Percentiles rank a stretch among this genome's conserved stretches.
Conservation (phyloP, 2,888 invertebrate species). For the Spilarctia lutea region DNA sequence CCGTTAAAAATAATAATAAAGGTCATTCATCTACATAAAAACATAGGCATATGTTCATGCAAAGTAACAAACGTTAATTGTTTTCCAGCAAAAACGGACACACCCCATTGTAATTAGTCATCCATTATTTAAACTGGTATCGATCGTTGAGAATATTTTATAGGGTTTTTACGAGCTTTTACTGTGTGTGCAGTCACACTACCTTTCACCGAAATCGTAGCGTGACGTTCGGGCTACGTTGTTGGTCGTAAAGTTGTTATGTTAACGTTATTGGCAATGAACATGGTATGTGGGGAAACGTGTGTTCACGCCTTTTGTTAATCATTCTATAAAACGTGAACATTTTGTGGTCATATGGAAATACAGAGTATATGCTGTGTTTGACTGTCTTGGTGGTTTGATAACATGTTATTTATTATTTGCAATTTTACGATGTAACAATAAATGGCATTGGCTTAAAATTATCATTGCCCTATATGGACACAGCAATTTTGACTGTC, state of each 20-base stretch:
- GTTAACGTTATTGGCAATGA: conserved; percentile 45
- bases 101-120: conserved; percentile 46
- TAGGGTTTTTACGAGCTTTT: conserved; percentile 33
- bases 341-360: background rate
- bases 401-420: no score
- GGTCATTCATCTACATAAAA: background rate
- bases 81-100: conserved; percentile 9
- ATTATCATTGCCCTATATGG: no score
- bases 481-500: no score
- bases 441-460: no score
- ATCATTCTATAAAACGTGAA: conserved; percentile 14
- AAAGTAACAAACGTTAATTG: conserved; percentile 3
- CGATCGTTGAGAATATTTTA: conserved; percentile 54
- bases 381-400: background rate
- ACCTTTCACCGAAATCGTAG: conserved; percentile 7
- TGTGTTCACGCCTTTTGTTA: conserved; percentile 28
- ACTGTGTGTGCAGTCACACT: conserved; percentile 12
- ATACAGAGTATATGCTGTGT: background rate
- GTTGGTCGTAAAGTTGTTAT: conserved; percentile 45
- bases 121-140: conserved; percentile 61
- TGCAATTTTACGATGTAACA: no score
- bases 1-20: background rate
- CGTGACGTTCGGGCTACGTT: conserved; percentile 24
- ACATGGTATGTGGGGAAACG: conserved; percentile 40
- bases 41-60: background rate